Evolutionary conservation across 2,797 vertebrate species (phyloP), one percentile per base, ranked within the genome.

Genomic region (Bradypodion ventrale): DNA sequence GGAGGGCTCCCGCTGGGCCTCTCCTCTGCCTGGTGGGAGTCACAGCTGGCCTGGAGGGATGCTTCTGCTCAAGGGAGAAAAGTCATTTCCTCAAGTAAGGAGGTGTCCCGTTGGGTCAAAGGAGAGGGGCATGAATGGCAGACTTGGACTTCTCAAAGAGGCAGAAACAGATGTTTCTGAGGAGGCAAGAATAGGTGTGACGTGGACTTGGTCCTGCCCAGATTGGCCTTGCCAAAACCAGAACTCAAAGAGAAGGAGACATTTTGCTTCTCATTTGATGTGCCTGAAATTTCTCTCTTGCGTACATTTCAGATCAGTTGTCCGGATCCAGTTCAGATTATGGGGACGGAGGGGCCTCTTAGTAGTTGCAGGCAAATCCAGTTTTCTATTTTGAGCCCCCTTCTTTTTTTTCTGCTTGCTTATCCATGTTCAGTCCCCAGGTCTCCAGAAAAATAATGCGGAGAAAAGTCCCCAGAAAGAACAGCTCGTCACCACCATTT

Each of bases 391-490:
- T 2, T 21, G 10, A 40, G 29, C 12, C 10, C 10, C 42, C 35
- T 13, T 5, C 27, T 52, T n/a, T 32, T n/a, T 10, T n/a, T n/a
- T n/a, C 62, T 6, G 25, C 73, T 76, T 66, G 25, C 74, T n/a
- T 59, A 10, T 32, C 52, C 27, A 10, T 7, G 37, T 40, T 56
- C 23, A 83, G 82, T 42, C 74, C 82, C 74, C 76, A 52, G 74
- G 82, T 83, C 82, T 68, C 73, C 82, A 16, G 73, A 73, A 76
- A 69, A 83, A 37, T 59, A 83, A 69, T 7, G 82, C 35, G 0
- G 73, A 83, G 35, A 76, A 23, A 25, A 83, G 82, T 29, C 82
- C 82, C 32, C 74, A 83, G 49, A 83, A 59, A 68, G 74, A 76
- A 25, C 63, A 19, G 5, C 63, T 69, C 6, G 16, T 66, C 73